These are phyloP conservation scores for Perodicticus potto DNA, from an alignment of 2,797 vertebrate genomes.

Conservation along the genomic window DNA sequence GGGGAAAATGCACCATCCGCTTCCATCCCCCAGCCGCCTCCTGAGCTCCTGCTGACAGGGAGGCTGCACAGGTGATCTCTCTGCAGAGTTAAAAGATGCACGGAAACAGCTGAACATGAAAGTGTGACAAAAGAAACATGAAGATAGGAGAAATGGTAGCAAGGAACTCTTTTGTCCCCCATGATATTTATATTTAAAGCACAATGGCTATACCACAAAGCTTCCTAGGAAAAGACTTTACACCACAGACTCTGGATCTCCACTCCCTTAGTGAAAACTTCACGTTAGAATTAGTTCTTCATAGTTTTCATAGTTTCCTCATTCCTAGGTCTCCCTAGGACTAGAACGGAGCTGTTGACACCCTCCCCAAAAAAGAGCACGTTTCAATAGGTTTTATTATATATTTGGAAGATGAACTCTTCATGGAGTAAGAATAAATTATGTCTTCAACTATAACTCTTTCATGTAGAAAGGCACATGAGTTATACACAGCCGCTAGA, in stretches of 20 bases:
- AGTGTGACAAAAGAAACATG: constrained; percentile 77
- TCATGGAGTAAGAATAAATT: not conserved
- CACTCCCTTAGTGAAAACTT: not conserved
- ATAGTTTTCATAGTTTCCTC: not conserved
- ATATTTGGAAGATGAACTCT: not conserved
- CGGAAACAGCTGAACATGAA: constrained; percentile 77
- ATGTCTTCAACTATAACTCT: not conserved
- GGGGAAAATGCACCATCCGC: constrained; percentile 49
- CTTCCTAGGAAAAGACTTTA: not conserved
- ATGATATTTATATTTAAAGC: constrained; percentile 73
- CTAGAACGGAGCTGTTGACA: not conserved
- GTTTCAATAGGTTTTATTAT: not conserved
- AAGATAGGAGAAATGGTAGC: constrained; percentile 64
- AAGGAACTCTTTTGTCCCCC: constrained; percentile 76
- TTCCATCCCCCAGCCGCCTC: not conserved
- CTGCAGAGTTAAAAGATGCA: constrained; percentile 77
- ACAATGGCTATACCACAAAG: not conserved
- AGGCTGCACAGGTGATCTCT: constrained; percentile 71
- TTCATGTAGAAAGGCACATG: not conserved
- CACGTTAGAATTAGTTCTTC: constrained; percentile 3
- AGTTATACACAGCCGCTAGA: not conserved
- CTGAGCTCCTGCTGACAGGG: constrained; percentile 69
- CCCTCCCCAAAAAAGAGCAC: not conserved
- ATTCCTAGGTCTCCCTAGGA: not conserved
- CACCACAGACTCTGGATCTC: not conserved